phyloP scores from a whole-genome alignment of 2,797 vertebrate species.

The Phoxinus dragarum region DNA sequence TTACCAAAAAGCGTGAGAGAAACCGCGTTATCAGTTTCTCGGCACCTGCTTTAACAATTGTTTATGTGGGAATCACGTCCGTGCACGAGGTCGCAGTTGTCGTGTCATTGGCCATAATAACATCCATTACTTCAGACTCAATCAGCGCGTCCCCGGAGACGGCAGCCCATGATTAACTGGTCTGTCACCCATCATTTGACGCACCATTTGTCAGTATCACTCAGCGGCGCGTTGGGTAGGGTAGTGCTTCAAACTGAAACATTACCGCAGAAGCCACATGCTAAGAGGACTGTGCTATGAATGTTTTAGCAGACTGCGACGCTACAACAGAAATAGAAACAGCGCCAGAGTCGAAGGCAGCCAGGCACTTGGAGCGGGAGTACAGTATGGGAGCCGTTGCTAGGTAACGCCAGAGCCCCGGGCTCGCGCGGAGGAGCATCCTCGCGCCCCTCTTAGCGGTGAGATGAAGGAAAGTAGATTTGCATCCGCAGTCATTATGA shows the following conservation, averaged over 20 bases:
- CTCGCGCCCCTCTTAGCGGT: conserved; percentile 39
- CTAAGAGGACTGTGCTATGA: conserved; percentile 56
- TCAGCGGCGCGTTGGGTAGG: conserved; percentile 9
- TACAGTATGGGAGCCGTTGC: conserved; percentile 59
- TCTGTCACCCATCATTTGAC: conserved; percentile 42
- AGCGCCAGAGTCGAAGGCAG: conserved; percentile 43
- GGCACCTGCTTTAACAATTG: conserved; percentile 28
- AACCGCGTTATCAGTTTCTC: not conserved
- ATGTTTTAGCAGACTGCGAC: conserved; percentile 64
- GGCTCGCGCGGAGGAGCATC: conserved; percentile 33
- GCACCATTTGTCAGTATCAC: conserved; percentile 45
- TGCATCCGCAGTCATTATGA: conserved; percentile 44
- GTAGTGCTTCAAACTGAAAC: conserved; percentile 22
- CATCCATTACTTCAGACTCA: conserved; percentile 49
- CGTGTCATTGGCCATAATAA: conserved; percentile 42
- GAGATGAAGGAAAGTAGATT: conserved; percentile 41
- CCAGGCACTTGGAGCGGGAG: conserved; percentile 31
- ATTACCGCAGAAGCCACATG: conserved; percentile 34
- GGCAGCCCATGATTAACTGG: conserved; percentile 38
- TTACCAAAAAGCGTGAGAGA: not conserved
- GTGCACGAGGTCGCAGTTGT: conserved; percentile 31
- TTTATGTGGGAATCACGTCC: not conserved
- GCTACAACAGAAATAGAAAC: conserved; percentile 60
- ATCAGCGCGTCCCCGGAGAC: conserved; percentile 41
- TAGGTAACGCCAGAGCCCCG: conserved; percentile 59